Evolutionary conservation across 2,113 vertebrate genomes (phyloP), one percentile per base, ranked within the genome.

Genomic region (Cavia aperea): DNA sequence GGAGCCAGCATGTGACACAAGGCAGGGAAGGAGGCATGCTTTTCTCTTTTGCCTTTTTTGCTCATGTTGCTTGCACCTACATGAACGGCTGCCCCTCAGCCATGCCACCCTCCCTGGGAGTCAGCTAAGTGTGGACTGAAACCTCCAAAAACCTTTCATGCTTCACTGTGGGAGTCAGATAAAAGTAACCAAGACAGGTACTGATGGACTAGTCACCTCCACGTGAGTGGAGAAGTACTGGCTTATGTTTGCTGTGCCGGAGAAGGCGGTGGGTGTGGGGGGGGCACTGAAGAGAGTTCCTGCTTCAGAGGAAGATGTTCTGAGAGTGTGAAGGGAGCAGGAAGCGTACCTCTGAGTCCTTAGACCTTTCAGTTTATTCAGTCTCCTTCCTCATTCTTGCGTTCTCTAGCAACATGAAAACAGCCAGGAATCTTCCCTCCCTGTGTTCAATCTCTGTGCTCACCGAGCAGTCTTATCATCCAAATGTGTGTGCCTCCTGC

Each of bases 331-430:
- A 26, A 4, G 19, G 5, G 21, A 23, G 54, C 29, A 15, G 26
- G 31, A 72, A 51, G n/a, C 1, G 4, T 26, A 11, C 10, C 39
- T 36, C 26, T 51, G 2, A 81, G 36, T 65, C 73, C 78, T 81
- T 9, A 15, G 4, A 49, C 0, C 1, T 1, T 66, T 46, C 72
- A 56, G 1, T 29, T 36, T 58, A 51, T 15, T 84, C 36, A 0
- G 9, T 84, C 36, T 92, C 66, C 65, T 49, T 84, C 63, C 11
- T 78, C 26, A 33, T 75, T 46, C 81, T 15, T 92, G 73, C 87
- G 56, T 95, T 94, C 81, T 93, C 62, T 39, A 29, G 26, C 58
- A 58, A 29, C 82, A 10, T 46, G 51, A 72, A 94, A 86, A 73
- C 5, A 31, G 83, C 90, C 56, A 9, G 7, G 10, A 15, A 24